These are phyloP conservation scores for Danionella dracula DNA, from an alignment of 2,797 vertebrate species.

Conservation along the genomic window DNA sequence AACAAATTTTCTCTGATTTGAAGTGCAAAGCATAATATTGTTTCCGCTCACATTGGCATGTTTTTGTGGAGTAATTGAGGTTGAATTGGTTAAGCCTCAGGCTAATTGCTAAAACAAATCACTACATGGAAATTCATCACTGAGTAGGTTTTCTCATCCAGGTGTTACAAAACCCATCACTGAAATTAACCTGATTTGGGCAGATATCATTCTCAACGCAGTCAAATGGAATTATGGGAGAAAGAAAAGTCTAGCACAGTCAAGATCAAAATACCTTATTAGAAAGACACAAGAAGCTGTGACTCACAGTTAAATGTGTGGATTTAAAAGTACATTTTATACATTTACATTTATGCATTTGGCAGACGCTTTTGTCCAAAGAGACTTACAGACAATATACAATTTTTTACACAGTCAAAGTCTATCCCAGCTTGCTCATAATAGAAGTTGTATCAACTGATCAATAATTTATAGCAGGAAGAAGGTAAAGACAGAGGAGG, in stretches of 20 bases:
- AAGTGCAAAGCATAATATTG: constrained; percentile 67
- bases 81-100: constrained; percentile 73
- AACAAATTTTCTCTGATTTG: constrained; percentile 54
- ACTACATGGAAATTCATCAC: constrained; percentile 78
- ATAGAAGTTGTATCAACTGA: too few species aligned
- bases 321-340: too few species aligned
- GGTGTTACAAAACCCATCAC: constrained; percentile 76
- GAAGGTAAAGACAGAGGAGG: too few species aligned
- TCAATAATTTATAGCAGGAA: too few species aligned
- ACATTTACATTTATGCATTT: too few species aligned
- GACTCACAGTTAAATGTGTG: too few species aligned
- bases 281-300: background rate
- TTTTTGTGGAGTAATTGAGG: constrained; percentile 72
- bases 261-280: constrained; percentile 14
- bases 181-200: constrained; percentile 73
- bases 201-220: constrained; percentile 67
- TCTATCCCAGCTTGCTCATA: too few species aligned
- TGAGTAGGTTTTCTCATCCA: constrained; percentile 64
- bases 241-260: constrained; percentile 1
- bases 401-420: too few species aligned
- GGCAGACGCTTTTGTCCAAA: too few species aligned
- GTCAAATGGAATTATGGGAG: constrained; percentile 61
- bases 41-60: constrained; percentile 62
- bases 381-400: too few species aligned
- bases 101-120: constrained; percentile 78